phyloP scores from a whole-genome alignment of 2,113 vertebrate species.

The Petromus typicus region DNA sequence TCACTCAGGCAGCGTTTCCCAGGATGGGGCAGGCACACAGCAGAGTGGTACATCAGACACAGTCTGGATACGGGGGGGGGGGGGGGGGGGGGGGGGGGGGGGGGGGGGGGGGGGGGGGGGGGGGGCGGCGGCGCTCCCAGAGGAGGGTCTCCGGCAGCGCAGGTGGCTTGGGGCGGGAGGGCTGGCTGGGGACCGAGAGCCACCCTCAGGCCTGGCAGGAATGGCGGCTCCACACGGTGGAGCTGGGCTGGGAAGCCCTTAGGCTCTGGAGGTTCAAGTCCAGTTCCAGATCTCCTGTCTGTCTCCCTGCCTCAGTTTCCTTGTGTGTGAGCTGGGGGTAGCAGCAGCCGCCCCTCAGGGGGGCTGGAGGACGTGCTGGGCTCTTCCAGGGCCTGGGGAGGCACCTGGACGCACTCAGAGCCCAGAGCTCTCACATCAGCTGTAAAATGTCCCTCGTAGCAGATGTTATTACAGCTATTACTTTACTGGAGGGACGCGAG shows the following conservation, averaged over 20 bases:
- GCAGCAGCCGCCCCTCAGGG: too few species aligned
- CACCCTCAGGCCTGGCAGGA: too few species aligned
- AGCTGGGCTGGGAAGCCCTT: too few species aligned
- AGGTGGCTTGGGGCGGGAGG: not conserved
- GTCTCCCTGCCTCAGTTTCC: not conserved
- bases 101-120: too few species aligned
- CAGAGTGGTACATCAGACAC: not conserved
- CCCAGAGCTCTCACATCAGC: accelerated
- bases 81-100: too few species aligned
- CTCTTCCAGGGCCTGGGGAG: not conserved
- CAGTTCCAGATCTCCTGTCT: not conserved
- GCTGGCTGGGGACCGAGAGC: not conserved
- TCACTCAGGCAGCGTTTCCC: not conserved
- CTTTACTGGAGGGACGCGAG: not conserved
- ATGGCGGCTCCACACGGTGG: too few species aligned
- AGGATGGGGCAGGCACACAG: not conserved
- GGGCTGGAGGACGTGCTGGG: not conserved
- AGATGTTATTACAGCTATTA: not conserved
- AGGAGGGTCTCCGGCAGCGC: not conserved
- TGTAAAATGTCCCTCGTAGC: not conserved
- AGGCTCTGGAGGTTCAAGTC: not conserved
- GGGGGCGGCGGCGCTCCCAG: too few species aligned
- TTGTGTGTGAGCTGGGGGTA: not conserved
- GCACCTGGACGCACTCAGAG: too few species aligned
- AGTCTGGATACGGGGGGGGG: too few species aligned